A percentile compares a stretch with the other conserved stretches of the same genome.
Conservation (phyloP, 2,113 vertebrate genomes). For the Ochotona princeps region DNA sequence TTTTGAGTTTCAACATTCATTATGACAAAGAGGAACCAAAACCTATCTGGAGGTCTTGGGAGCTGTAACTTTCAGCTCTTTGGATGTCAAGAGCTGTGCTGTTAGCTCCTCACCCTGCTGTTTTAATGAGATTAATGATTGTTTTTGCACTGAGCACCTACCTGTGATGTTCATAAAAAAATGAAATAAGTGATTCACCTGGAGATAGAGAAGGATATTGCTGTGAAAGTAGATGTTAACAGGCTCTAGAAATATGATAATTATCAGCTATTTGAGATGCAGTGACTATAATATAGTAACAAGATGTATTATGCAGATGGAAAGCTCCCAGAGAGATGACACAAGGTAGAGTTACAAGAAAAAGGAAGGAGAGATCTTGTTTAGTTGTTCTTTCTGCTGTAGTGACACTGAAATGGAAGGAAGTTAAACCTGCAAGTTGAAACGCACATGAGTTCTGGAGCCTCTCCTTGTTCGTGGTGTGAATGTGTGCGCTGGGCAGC, state of each 20-base stretch:
- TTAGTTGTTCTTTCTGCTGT: constrained; percentile 70
- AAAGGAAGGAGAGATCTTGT: constrained; percentile 69
- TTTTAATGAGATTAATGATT: constrained; percentile 70
- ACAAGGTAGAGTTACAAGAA: constrained; percentile 73
- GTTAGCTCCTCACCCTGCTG: constrained; percentile 62
- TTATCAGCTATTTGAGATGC: constrained; percentile 81
- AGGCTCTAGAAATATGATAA: constrained; percentile 78
- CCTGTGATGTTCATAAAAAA: constrained; percentile 74
- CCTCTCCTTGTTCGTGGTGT: background rate
- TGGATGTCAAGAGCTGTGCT: constrained; percentile 46
- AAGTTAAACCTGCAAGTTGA: constrained; percentile 54
- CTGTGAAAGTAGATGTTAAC: constrained; percentile 73
- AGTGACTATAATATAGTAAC: constrained; percentile 70
- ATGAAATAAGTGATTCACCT: constrained; percentile 65
- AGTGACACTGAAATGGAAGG: constrained; percentile 64
- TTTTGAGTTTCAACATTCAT: constrained; percentile 52
- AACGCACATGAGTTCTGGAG: background rate
- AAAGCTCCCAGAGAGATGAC: constrained; percentile 76
- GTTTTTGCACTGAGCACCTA: constrained; percentile 45
- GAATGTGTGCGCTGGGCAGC: background rate
- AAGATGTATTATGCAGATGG: constrained; percentile 77
- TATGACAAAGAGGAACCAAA: constrained; percentile 70
- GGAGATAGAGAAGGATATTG: constrained; percentile 66
- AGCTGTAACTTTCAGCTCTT: constrained; percentile 10
- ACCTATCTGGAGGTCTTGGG: background rate